Evolutionary conservation across 2,888 invertebrate genomes (phyloP).

Genomic region (Ochlodes sylvanus): DNA sequence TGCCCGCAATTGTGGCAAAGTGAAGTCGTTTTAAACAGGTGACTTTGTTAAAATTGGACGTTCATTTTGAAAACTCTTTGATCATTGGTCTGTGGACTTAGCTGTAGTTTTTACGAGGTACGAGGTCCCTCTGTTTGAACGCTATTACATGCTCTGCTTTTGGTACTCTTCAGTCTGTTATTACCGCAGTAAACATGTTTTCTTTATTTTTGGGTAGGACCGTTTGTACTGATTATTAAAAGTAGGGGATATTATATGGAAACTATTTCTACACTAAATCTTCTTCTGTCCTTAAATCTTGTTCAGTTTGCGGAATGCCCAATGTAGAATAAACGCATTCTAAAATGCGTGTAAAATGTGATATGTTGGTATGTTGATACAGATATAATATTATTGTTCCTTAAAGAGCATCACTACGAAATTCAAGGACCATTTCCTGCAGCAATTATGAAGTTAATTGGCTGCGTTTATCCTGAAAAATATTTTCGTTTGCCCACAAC

Average conservation of each 20-base stretch:
- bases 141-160: not conserved
- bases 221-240: too few relatives aligned
- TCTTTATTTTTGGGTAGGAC: too few relatives aligned
- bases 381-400: not conserved
- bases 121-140: not conserved
- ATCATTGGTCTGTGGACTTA: constrained; percentile 13
- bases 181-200: too few relatives aligned
- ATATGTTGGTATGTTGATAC: too few relatives aligned
- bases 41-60: constrained; percentile 34
- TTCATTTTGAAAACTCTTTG: constrained; percentile 25
- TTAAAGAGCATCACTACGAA: not conserved
- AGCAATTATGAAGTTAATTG: constrained; percentile 51
- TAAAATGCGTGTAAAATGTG: too few relatives aligned
- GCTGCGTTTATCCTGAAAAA: constrained; percentile 31
- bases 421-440: constrained; percentile 50
- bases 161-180: not conserved
- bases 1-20: constrained; percentile 30
- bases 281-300: too few relatives aligned
- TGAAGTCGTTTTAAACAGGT: constrained; percentile 34
- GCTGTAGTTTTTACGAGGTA: not conserved
- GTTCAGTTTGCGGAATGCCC: too few relatives aligned
- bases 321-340: too few relatives aligned
- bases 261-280: too few relatives aligned
- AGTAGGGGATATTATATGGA: too few relatives aligned
- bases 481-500: constrained; percentile 32